These are phyloP conservation scores for Neodiprion virginianus DNA, from an alignment of 1,140 invertebrate species.

Conservation along the genomic window DNA sequence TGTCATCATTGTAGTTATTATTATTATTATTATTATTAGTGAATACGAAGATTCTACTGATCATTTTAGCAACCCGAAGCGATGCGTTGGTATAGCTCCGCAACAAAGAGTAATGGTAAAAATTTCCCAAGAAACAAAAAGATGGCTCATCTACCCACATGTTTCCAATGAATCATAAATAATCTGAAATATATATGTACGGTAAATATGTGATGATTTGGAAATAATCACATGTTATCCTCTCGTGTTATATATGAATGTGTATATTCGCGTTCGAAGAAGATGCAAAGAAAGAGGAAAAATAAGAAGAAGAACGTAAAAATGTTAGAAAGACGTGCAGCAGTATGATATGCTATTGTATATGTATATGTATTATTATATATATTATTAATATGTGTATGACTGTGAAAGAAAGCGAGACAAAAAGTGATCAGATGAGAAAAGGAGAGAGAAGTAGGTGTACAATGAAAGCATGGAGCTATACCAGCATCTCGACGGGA, in stretches of 20 bases:
- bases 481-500: conserved; percentile 43
- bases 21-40: too few species aligned
- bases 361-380: background rate
- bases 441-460: too few species aligned
- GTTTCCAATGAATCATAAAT: too few species aligned
- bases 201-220: too few species aligned
- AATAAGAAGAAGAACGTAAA: background rate
- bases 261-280: too few species aligned
- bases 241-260: too few species aligned
- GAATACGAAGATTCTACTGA: background rate
- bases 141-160: too few species aligned
- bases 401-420: background rate
- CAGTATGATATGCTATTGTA: background rate
- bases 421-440: background rate
- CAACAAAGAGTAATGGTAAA: background rate
- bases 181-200: too few species aligned
- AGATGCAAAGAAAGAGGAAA: too few species aligned
- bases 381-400: background rate
- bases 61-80: background rate
- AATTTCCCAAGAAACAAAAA: too few species aligned
- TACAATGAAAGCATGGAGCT: background rate
- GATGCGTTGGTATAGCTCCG: background rate
- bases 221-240: too few species aligned
- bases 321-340: background rate
- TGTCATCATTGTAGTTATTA: too few species aligned